phyloP scores from a whole-genome alignment of 1,140 invertebrate species.

The Camponotus vicinus region DNA sequence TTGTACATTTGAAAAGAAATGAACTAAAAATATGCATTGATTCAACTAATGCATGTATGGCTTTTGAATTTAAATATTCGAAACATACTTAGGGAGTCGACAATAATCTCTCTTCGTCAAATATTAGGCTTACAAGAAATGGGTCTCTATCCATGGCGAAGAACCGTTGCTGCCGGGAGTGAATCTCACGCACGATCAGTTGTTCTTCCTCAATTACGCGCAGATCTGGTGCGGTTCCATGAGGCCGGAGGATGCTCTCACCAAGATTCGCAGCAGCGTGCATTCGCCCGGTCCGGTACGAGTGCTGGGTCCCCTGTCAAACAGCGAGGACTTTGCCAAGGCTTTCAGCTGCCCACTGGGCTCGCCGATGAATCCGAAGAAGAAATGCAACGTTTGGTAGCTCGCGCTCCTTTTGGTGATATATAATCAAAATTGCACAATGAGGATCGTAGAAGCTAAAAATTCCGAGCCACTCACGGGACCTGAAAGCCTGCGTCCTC shows the following conservation, averaged over 20 bases:
- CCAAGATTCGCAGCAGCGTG: constrained; percentile 97
- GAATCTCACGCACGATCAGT: constrained; percentile 94
- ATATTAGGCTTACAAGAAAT: constrained; percentile 91
- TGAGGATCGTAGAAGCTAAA: constrained; percentile 1
- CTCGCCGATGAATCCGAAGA: constrained; percentile 95
- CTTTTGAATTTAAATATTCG: constrained; percentile 15
- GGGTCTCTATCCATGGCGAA: constrained; percentile 90
- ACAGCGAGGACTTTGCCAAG: constrained; percentile 95
- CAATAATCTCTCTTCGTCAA: constrained; percentile 51
- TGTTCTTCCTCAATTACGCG: constrained; percentile 96
- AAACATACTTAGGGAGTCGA: not conserved
- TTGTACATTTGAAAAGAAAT: not conserved
- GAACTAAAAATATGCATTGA: not conserved
- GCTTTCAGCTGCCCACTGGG: constrained; percentile 93
- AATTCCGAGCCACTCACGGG: not conserved
- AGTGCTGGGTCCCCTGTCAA: constrained; percentile 96
- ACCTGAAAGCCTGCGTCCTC: not conserved
- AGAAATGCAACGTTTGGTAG: constrained; percentile 98
- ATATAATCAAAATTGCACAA: constrained; percentile 23
- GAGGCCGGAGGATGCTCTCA: constrained; percentile 97
- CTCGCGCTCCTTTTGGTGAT: not conserved
- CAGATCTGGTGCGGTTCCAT: constrained; percentile 99
- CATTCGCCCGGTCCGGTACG: constrained; percentile 97
- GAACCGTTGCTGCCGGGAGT: constrained; percentile 92
- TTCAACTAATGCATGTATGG: not conserved